Conservation (phyloP, 2,888 invertebrate species). For the Amorpha juglandis region DNA sequence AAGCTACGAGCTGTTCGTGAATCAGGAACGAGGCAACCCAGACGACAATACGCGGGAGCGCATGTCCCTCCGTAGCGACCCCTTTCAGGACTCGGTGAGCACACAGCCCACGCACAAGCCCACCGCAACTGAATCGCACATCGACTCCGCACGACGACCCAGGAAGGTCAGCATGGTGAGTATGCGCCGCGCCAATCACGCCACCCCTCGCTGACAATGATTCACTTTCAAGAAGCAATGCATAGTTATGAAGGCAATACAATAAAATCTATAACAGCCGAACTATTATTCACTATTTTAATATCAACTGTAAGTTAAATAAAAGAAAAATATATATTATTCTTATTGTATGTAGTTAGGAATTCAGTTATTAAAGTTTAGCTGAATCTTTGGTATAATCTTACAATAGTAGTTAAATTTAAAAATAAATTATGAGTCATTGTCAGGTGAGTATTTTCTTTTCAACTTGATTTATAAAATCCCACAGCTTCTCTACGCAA, state of each 20-base stretch:
- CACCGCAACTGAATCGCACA: slow-evolving; percentile 84
- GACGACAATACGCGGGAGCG: slow-evolving; percentile 96
- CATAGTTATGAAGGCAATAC: background rate
- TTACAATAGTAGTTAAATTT: background rate
- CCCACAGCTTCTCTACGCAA: slow-evolving; percentile 50
- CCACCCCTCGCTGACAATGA: slow-evolving; percentile 67
- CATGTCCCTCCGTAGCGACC: slow-evolving; percentile 95
- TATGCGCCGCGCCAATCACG: slow-evolving; percentile 71
- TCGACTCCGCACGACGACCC: slow-evolving; percentile 79
- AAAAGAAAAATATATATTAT: background rate
- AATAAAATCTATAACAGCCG: background rate
- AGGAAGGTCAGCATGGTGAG: slow-evolving; percentile 98
- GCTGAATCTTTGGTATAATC: background rate
- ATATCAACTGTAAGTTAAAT: background rate
- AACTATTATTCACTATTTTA: background rate
- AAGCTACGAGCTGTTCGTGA: slow-evolving; percentile 96
- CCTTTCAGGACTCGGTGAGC: slow-evolving; percentile 94
- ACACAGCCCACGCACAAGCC: slow-evolving; percentile 88
- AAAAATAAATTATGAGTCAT: slow-evolving; percentile 53
- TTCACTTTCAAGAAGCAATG: slow-evolving; percentile 42
- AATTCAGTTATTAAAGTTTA: background rate
- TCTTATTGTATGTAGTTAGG: background rate
- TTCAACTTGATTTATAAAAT: slow-evolving; percentile 66
- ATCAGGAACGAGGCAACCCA: slow-evolving; percentile 93
- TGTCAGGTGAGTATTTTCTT: slow-evolving; percentile 66